phyloP scores from a whole-genome alignment of 2,888 invertebrate species.

The Andrena camellia region DNA sequence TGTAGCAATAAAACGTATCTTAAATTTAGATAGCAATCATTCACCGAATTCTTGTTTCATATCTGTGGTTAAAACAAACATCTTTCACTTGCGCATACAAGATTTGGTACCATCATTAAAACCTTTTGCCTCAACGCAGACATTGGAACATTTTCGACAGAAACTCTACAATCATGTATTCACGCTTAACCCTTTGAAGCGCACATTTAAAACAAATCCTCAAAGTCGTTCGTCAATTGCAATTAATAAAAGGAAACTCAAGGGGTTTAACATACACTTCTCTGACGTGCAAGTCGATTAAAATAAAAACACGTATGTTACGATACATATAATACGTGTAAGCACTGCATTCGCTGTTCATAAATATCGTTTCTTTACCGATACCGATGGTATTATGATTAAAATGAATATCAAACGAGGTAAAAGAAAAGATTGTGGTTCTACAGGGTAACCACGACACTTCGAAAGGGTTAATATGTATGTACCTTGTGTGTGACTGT shows the following conservation, averaged over 20 bases:
- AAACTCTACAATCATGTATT: slow-evolving; percentile 66
- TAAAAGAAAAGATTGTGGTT: background rate
- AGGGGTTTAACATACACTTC: slow-evolving; percentile 28
- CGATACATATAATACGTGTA: background rate
- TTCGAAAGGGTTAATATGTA: slow-evolving; percentile 56
- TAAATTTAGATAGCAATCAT: slow-evolving; percentile 9
- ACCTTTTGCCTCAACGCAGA: slow-evolving; percentile 5
- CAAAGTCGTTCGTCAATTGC: background rate
- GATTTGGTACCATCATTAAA: background rate
- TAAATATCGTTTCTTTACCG: slow-evolving; percentile 28
- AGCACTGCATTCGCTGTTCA: slow-evolving; percentile 15
- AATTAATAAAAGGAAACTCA: slow-evolving; percentile 4
- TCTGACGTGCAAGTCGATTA: slow-evolving; percentile 15
- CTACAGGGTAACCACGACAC: slow-evolving; percentile 18
- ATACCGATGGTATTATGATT: background rate
- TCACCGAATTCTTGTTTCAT: background rate
- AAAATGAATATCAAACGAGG: background rate
- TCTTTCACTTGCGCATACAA: background rate
- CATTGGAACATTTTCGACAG: slow-evolving; percentile 63
- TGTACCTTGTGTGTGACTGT: slow-evolving; percentile 54
- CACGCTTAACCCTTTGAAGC: slow-evolving; percentile 62
- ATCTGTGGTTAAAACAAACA: slow-evolving; percentile 9
- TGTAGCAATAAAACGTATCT: background rate
- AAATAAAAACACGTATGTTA: slow-evolving; percentile 8
- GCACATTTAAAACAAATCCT: slow-evolving; percentile 1